A percentile compares a stretch with the other conserved stretches of the same genome.
phyloP scores from a whole-genome alignment of 2,797 vertebrate species.

The Sebastes itinus region DNA sequence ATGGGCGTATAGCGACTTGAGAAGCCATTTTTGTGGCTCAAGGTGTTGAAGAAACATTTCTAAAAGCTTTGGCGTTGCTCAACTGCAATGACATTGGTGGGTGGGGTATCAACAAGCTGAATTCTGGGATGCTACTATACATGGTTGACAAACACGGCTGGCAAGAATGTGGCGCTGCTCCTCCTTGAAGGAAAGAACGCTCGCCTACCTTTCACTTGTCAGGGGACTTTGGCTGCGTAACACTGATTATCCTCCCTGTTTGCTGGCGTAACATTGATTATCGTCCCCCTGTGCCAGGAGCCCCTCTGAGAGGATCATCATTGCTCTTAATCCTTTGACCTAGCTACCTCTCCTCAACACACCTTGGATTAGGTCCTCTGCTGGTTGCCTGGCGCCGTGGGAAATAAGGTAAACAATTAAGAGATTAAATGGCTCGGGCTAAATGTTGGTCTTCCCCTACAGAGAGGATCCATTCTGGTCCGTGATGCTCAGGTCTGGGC shows the following conservation, averaged over 20 bases:
- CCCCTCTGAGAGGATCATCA: conserved; percentile 81
- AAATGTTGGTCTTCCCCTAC: conserved; percentile 66
- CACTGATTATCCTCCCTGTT: conserved; percentile 77
- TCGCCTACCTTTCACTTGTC: conserved; percentile 62
- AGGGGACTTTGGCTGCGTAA: conserved; percentile 65
- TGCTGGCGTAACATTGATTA: conserved; percentile 79
- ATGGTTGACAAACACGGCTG: conserved; percentile 14
- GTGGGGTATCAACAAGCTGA: conserved; percentile 17
- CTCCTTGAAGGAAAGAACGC: conserved; percentile 29
- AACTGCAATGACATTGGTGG: conserved; percentile 24
- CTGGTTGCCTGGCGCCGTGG: conserved; percentile 63
- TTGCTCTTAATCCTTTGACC: conserved; percentile 81
- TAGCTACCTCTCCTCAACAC: conserved; percentile 75
- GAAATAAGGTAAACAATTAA: conserved; percentile 82
- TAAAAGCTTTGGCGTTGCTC: not conserved
- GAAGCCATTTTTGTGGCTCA: too few relatives aligned
- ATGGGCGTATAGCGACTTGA: not conserved
- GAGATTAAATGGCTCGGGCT: conserved; percentile 76
- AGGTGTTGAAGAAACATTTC: too few relatives aligned
- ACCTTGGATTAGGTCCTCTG: conserved; percentile 74
- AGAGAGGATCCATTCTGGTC: conserved; percentile 63
- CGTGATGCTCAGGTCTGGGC: conserved; percentile 66
- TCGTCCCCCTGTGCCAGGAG: conserved; percentile 66
- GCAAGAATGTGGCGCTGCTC: conserved; percentile 10
- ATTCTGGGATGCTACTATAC: not conserved